These are phyloP conservation scores for Sylvilagus floridanus DNA, from an alignment of 2,797 vertebrate species.

Conservation along the genomic window DNA sequence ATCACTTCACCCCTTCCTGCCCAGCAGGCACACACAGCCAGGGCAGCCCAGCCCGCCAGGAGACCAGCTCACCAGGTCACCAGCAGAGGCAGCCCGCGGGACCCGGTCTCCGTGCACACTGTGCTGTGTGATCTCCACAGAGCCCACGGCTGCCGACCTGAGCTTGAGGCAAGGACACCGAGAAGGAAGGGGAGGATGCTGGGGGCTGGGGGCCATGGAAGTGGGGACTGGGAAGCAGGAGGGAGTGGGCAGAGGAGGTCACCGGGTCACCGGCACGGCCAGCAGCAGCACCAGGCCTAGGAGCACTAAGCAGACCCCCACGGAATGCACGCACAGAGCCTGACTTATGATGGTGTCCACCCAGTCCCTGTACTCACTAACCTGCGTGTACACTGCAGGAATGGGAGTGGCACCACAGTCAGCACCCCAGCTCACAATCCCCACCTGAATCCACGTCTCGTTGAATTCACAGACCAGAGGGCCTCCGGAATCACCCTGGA, in stretches of 20 bases:
- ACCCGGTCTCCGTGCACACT: too few species aligned
- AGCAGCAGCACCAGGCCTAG: not conserved
- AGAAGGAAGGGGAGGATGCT: not conserved
- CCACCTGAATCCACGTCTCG: constrained; percentile 67
- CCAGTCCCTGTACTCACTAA: constrained; percentile 71
- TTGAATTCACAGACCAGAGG: constrained; percentile 77
- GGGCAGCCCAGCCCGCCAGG: too few species aligned
- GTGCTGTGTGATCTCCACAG: too few species aligned
- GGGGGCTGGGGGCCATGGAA: not conserved
- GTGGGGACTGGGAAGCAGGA: not conserved
- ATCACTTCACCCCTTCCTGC: too few species aligned
- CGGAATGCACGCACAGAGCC: not conserved
- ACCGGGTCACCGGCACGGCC: not conserved
- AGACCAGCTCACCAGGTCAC: too few species aligned
- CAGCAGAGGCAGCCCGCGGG: too few species aligned
- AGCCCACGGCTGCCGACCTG: too few species aligned
- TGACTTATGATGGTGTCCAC: not conserved
- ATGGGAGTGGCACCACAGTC: not conserved
- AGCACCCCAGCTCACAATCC: constrained; percentile 76
- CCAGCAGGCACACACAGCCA: too few species aligned
- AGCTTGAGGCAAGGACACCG: too few species aligned
- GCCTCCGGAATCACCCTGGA: constrained; percentile 79
- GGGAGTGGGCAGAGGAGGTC: not conserved
- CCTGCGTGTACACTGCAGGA: constrained; percentile 73
- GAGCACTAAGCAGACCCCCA: not conserved